Base-by-base conservation (phyloP, 2,113 vertebrate genomes). In the Proterorhinus semilunaris region DNA sequence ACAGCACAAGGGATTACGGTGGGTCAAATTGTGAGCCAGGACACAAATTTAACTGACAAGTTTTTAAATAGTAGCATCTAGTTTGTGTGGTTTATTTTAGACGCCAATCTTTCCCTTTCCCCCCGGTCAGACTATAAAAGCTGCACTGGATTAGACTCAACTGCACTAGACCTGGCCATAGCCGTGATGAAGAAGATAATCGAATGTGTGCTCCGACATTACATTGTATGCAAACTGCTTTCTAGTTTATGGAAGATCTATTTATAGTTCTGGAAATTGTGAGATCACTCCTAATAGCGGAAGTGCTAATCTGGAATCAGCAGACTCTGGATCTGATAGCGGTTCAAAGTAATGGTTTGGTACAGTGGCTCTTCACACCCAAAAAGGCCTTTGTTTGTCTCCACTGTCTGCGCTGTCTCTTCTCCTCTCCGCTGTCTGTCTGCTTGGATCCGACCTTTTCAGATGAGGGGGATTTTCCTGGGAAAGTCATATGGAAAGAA, bases 391-490 rank as follows among this genome's bases (percentile, higher is more conserved):
- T 66, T 51, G 59, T 68, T 47, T 69, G 47, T 43, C 72, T 75
- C 62, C 63, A 7, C 69, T 61, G 80, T 76, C 21, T 66, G 68
- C 78, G 44, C 65, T 87, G 58, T 76, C 71, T 86, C 75, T 68
- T 82, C 84, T 72, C 66, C 61, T 65, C 80, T 80, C 85, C 81
- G 66, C 78, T 89, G 86, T 89, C 88, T 90, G 88, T 89, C 88
- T 90, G 88, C 83, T 89, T 90, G 84, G 83, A 79, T 79, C 42
- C 52, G 78, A 85, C 79, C 76, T 76, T 80, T 72, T 68, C 87
- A 80, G 83, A 86, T 83, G 88, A 90, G 83, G 90, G 89, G 90
- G 85, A 88, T 88, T 90, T 91, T 91, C 89, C 89, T 86, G 84
- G 87, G 84, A 90, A 91, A 88, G 83, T 89, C 86, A 80, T 89